Base-by-base conservation (phyloP, 2,888 invertebrate species). In the Escarpia spicata region DNA sequence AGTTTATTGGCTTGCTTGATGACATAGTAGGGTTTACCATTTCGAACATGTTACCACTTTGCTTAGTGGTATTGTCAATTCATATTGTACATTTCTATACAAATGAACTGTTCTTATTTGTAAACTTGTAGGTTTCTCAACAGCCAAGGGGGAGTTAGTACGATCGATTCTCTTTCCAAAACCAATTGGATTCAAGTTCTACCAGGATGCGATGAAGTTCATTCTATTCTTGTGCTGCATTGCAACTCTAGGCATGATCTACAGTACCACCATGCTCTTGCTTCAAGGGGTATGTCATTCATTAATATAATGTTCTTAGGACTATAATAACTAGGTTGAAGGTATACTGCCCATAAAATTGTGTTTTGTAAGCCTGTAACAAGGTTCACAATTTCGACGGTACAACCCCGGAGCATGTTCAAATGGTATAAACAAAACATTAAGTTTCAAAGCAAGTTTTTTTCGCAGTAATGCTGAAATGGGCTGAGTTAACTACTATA, bases 101-200 rank as follows among this genome's bases (percentile, higher is more conserved):
- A n/a, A 75, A 75, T 75, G 26, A 26, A 6, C 19, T 75, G 75
- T 75, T 75, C 6, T 26, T 15, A 15, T 52, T 52, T 52, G 52
- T 52, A 52, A 52, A 75, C 75, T 9, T 92, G 15, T 94, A 96
- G 97, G 99, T 2, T 99, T 98, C 97, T 98, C 97, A 95, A 99
- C 99, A 0, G 98, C 98, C 93, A 99, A 99, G 96, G 97, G 97
- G 58, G 98, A 98, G 95, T 97, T 99, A 31, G 98, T 99, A 0
- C 97, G 99, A 75, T 98, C 99, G 43, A 99, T 99, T 94, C 97
- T 99, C 95, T 99, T 98, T 96, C 99, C 99, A 0, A 98, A 98
- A 44, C 99, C 99, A 0, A 98, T 99, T 0, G 99, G 99, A 96
- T 99, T 99, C 97, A 98, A 98, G 96, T 99, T 99, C 96, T 99